phyloP scores from a whole-genome alignment of 1,140 invertebrate genomes.

The Oreohelix idahoensis region DNA sequence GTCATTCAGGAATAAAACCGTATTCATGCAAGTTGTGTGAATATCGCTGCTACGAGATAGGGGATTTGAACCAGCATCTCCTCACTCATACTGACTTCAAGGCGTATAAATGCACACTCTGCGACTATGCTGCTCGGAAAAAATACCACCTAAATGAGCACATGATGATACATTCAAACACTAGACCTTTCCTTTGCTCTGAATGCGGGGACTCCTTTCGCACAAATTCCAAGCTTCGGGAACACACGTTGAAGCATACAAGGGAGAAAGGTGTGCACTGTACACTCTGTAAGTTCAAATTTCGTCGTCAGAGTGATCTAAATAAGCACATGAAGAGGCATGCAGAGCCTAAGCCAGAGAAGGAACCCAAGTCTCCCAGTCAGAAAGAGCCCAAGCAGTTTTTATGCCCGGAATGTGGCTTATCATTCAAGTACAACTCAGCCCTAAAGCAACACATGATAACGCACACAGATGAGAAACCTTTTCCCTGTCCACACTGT shows the following conservation, averaged over 20 bases:
- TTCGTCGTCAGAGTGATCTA: constrained; percentile 7
- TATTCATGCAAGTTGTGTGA: too few relatives aligned
- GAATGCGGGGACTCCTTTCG: constrained; percentile 29
- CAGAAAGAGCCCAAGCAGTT: not conserved
- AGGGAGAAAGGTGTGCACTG: not conserved
- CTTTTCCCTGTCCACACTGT: too few relatives aligned
- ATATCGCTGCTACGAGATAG: too few relatives aligned
- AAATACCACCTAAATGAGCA: too few relatives aligned
- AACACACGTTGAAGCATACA: constrained; percentile 14
- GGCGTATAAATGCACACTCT: too few relatives aligned
- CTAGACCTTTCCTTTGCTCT: too few relatives aligned
- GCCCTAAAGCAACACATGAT: constrained; percentile 2
- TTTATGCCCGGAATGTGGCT: not conserved
- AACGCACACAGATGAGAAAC: too few relatives aligned
- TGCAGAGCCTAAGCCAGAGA: not conserved
- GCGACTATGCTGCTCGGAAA: too few relatives aligned
- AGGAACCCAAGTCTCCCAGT: not conserved
- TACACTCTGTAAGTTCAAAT: not conserved
- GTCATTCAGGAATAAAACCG: too few relatives aligned
- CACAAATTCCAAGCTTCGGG: constrained; percentile 2
- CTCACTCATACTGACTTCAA: too few relatives aligned
- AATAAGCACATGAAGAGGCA: not conserved
- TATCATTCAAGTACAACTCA: not conserved
- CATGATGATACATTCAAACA: too few relatives aligned
- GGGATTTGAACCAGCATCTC: too few relatives aligned